Evolutionary conservation across 2,888 invertebrate species (phyloP), one percentile per base, ranked within the genome.

Genomic region (Drosophila incognita): DNA sequence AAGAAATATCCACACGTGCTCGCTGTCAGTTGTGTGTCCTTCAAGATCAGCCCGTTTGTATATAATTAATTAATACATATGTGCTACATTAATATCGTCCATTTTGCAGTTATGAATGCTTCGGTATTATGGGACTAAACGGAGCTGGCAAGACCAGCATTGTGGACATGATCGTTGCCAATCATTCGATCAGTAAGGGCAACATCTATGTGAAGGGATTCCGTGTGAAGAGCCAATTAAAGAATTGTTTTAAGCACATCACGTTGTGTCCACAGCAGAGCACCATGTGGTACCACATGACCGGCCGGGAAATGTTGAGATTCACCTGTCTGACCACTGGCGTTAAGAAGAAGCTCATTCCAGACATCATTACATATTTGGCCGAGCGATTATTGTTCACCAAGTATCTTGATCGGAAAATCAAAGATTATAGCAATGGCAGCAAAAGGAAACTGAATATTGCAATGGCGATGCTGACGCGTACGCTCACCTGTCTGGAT

Each of bases 121-220:
- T 97, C 84, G 97, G 97, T 7, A 92, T 97, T 48, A 93, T 97
- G 46, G 97, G 97, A 0, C 95, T 97, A 0, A 97, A 97, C 91
- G 97, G 97, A 2, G 97, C 97, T 1, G 97, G 97, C 0, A 97
- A 97, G 92, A 96, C 97, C 0, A 95, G 96, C 2, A 97, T 97
- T 0, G 97, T 98, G 92, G 96, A 96, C 92, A 97, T 97, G 96
- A 93, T 98, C 76, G 97, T 97, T 66, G 97, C 97, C 0, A 97
- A 96, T 87, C 95, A 95, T 80, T 91, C 92, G 5, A 94, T 96
- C 13, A 94, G 96, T 0, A 94, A 94, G 42, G 97, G 97, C 0
- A 94, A 95, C 68, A 96, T 96, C 2, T 96, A 94, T 92, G 94
- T 97, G 18, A 93, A 94, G 72, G 95, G 95, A 2, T 81, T 93